Evolutionary conservation across 2,113 vertebrate genomes (phyloP), one percentile per base, ranked within the genome.

Genomic region (Apodemus sylvaticus): DNA sequence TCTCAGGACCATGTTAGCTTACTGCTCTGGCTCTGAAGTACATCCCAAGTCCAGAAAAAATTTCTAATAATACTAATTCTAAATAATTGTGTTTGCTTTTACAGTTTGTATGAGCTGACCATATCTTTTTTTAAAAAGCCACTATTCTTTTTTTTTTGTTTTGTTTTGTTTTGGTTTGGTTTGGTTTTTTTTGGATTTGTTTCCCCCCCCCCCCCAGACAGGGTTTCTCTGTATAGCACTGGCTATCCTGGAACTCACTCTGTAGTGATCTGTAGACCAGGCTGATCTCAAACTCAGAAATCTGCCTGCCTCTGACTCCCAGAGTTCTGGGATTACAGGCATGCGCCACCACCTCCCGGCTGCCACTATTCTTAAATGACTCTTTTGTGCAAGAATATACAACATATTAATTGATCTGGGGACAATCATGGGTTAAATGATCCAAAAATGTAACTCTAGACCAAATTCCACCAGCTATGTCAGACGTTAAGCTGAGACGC

Each of bases 51-150:
- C 42, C 24, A 62, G 24, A 68, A 70, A 55, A 53, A 93, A 62
- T 90, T 74, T 89, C 73, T 78, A 92, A 17, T 79, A 51, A 26
- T 64, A 73, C 19, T 86, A 53, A 71, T 94, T 93, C 51, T 89
- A 91, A 66, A 66, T 13, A 66, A 66, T 66, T 66, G 31, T 34
- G 64, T 66, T 82, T 6, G 82, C n/a, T 78, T 82, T 93, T 73
- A 60, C 3, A 89, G 82, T 60, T 94, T 81, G 12, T 81, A 13
- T 89, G 60, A 60, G 42, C 6, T 48, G 16, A 20, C 31, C 87
- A 55, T 26, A 24, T 60, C 58, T n/a, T n/a, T 77, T 93, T 89
- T 1, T 20, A 78, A 86, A 86, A 68, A n/a, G n/a, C n/a, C n/a
- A n/a, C n/a, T n/a, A n/a, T n/a, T n/a, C n/a, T n/a, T n/a, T n/a